Evolutionary conservation across 2,888 invertebrate genomes (phyloP), one percentile per base, ranked within the genome.

Genomic region (Eupithecia pulchellata): DNA sequence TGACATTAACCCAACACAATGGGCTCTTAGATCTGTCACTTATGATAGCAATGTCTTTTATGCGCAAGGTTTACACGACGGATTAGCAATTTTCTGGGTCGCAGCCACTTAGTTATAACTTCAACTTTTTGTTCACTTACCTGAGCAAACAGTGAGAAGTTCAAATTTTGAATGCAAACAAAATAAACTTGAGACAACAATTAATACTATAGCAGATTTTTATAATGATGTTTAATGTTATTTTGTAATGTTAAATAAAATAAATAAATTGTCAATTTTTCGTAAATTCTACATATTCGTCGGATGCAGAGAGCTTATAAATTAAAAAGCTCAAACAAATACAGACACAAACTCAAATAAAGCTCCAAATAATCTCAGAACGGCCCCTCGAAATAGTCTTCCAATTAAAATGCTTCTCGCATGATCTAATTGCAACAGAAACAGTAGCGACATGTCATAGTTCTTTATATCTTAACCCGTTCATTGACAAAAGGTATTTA

Each of bases 401-500:
- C 88, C 90, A 90, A 92, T 92, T 93, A 92, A 92, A 91, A 92
- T 92, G 84, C 87, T 89, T 89, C 90, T 88, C 89, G 85, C 86
- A 84, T 87, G 85, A 88, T 87, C 86, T 84, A 91, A 92, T 91
- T 91, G 88, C 78, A 69, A 71, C 78, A 88, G 87, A 86, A 85
- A 86, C 78, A 77, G 88, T 88, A 85, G 89, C 89, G 83, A 83
- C 87, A 81, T 78, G 85, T 88, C 89, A 93, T 94, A 92, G 91
- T 82, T 94, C 93, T 94, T 93, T 94, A 93, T 92, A 92, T 93
- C 88, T 90, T 89, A 94, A 93, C 94, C 93, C 94, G 91, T 93
- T 92, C 91, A 91, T 92, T 92, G 94, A 93, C 94, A 94, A 94
- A 94, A 94, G 94, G 92, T 92, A 94, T 94, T 94, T 93, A 93